Conservation (phyloP, 2,797 vertebrate genomes). For the Enteromius fasciolatus region DNA sequence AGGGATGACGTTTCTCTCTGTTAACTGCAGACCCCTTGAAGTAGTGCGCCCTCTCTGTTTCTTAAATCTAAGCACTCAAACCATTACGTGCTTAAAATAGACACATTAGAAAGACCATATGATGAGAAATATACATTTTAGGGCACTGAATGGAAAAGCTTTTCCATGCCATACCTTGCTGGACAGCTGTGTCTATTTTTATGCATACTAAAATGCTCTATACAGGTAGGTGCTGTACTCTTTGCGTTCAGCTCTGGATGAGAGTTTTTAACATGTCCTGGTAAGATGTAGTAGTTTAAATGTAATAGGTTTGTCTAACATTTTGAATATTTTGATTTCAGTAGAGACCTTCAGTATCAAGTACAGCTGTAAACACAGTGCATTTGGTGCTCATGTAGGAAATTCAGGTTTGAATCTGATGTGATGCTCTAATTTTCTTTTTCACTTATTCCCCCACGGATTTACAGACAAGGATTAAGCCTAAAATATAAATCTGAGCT, state of each 20-base stretch:
- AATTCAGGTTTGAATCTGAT: neutral
- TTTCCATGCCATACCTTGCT: conserved; percentile 22
- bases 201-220: neutral
- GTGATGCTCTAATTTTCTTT: neutral
- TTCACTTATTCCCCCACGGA: neutral
- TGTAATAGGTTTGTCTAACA: neutral
- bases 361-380: neutral
- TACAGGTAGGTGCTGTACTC: neutral
- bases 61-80: neutral
- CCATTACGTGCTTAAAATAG: conserved; percentile 20
- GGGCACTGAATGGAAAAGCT: conserved; percentile 2
- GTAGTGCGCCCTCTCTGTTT: neutral
- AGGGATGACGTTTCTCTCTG: neutral
- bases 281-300: neutral
- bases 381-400: neutral
- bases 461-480: no score
- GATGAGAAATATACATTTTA: conserved; percentile 16
- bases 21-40: neutral
- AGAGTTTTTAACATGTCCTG: conserved; percentile 8
- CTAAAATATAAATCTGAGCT: no score
- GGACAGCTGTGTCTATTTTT: conserved; percentile 10
- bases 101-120: conserved; percentile 14
- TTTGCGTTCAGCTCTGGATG: neutral
- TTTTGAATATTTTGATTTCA: neutral
- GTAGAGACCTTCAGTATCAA: neutral